Conservation (phyloP, 2,113 vertebrate species). For the Prunella himalayana region DNA sequence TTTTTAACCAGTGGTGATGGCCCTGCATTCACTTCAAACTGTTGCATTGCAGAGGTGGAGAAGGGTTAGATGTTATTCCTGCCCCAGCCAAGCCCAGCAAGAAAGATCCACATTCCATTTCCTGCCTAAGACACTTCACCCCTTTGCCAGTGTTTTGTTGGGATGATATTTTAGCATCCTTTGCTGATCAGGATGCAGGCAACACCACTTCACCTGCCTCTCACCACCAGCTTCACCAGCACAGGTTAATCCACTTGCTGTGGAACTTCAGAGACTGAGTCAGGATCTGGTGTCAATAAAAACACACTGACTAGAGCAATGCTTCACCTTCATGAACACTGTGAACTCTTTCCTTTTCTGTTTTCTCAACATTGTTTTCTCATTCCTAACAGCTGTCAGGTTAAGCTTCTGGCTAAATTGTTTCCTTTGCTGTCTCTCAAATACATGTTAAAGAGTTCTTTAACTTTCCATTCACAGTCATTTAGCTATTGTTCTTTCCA, state of each 20-base stretch:
- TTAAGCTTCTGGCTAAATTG: neutral
- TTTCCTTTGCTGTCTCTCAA: neutral
- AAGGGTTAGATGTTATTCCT: neutral
- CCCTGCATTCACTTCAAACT: neutral
- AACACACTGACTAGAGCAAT: neutral
- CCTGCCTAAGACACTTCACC: neutral
- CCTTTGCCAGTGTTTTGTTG: neutral
- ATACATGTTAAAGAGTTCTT: neutral
- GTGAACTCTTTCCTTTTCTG: neutral
- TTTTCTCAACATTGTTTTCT: neutral
- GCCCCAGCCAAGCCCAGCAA: neutral
- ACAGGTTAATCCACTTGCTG: neutral
- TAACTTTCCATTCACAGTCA: constrained; percentile 21
- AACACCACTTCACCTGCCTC: neutral
- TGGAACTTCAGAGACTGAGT: neutral
- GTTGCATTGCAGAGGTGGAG: neutral
- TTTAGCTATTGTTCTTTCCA: constrained; percentile 7
- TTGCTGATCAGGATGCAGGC: neutral
- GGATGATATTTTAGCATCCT: neutral
- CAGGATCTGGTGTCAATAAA: neutral
- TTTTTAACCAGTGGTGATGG: neutral
- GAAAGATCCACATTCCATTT: neutral
- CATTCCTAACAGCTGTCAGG: neutral
- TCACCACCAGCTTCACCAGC: neutral
- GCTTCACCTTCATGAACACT: neutral